phyloP scores from a whole-genome alignment of 2,113 vertebrate genomes.

The Hemibagrus wyckioides region DNA sequence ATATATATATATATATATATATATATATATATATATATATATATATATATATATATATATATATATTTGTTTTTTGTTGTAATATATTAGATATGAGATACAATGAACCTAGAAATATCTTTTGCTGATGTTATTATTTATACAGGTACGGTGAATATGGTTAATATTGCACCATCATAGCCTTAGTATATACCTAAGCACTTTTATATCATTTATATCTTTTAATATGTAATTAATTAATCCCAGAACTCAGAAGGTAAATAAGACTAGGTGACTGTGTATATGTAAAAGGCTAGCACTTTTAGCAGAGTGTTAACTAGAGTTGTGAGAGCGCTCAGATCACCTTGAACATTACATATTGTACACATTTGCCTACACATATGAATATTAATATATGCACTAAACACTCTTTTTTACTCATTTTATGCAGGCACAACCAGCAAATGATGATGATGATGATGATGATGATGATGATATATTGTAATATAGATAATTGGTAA shows the following conservation, averaged over 20 bases:
- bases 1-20: no score
- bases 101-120: no score
- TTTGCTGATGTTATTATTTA: no score
- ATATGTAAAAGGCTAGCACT: neutral
- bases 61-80: no score
- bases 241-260: neutral
- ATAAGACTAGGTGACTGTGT: neutral
- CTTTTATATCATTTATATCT: no score
- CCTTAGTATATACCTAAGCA: no score
- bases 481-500: neutral
- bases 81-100: no score
- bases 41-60: no score
- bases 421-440: neutral
- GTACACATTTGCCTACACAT: neutral
- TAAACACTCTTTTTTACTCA: neutral
- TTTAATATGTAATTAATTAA: neutral
- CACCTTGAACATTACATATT: no score
- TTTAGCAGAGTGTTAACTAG: neutral
- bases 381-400: conserved; percentile 1
- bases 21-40: no score
- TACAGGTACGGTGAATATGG: no score
- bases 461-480: neutral
- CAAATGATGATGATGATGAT: conserved; percentile 19
- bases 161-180: no score
- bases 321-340: neutral